These are phyloP conservation scores for Ramphastos sulfuratus DNA, from an alignment of 2,113 vertebrate species.

Conservation along the genomic window DNA sequence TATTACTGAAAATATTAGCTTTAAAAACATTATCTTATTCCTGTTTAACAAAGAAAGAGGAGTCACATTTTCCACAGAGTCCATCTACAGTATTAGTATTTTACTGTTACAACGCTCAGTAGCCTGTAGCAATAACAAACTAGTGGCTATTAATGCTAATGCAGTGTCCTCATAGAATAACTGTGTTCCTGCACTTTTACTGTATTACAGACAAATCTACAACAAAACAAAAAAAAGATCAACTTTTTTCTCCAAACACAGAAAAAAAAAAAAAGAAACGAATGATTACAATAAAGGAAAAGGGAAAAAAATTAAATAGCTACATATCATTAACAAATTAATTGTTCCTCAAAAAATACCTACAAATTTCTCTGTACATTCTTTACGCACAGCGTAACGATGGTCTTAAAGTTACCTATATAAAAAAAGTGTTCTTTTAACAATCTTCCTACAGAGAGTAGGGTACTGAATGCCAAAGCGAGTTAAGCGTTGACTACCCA, in stretches of 20 bases:
- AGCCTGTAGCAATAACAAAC: conserved; percentile 87
- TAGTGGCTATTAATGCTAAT: conserved; percentile 87
- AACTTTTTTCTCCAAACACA: conserved; percentile 93
- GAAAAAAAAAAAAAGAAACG: conserved; percentile 79
- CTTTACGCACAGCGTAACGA: conserved; percentile 99
- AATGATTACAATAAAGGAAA: conserved; percentile 97
- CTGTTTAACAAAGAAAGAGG: conserved; percentile 59
- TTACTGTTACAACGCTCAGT: conserved; percentile 79
- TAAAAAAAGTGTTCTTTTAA: conserved; percentile 90
- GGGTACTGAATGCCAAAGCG: conserved; percentile 87
- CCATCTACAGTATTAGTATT: conserved; percentile 73
- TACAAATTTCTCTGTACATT: conserved; percentile 99
- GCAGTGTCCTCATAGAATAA: conserved; percentile 91
- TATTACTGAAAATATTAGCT: conserved; percentile 52
- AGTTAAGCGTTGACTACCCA: conserved; percentile 82
- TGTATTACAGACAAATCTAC: conserved; percentile 87
- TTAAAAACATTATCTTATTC: conserved; percentile 56
- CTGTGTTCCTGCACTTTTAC: conserved; percentile 97
- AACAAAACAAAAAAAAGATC: conserved; percentile 91
- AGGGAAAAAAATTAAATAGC: conserved; percentile 98
- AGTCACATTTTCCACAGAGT: conserved; percentile 75
- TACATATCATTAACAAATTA: conserved; percentile 99
- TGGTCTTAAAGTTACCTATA: conserved; percentile 99
- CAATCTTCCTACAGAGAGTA: conserved; percentile 91
- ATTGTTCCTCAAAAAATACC: conserved; percentile 99